These are phyloP conservation scores for Gila robusta DNA, from an alignment of 2,797 vertebrate genomes.

Conservation along the genomic window DNA sequence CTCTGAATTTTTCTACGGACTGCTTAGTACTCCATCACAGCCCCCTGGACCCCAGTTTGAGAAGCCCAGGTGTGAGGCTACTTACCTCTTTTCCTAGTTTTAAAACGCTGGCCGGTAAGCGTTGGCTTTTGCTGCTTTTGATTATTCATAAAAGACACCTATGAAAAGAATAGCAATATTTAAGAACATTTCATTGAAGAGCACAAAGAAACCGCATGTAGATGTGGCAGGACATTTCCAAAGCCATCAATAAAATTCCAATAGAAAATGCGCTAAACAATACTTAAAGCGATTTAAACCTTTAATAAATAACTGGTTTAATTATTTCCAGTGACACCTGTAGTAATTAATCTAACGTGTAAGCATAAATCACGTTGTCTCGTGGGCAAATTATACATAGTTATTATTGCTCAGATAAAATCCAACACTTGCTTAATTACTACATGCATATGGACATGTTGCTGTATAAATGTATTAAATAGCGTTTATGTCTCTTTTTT, in stretches of 20 bases:
- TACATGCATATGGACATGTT: background rate
- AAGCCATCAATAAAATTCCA: background rate
- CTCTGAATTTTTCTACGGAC: background rate
- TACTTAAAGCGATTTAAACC: background rate
- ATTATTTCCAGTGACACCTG: background rate
- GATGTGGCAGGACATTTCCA: conserved; percentile 3
- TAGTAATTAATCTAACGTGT: background rate
- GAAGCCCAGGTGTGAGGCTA: background rate
- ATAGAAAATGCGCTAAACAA: background rate
- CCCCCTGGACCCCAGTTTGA: background rate
- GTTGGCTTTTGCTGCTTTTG: conserved; percentile 99
- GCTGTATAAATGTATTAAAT: background rate
- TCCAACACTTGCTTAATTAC: too few relatives aligned
- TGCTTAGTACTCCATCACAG: too few relatives aligned
- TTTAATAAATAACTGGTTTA: background rate
- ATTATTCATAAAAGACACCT: conserved; percentile 99
- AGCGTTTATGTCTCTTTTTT: background rate
- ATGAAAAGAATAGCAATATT: background rate
- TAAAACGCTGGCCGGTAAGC: conserved; percentile 99
- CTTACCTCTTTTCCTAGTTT: conserved; percentile 98
- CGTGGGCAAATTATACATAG: background rate
- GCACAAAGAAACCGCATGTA: background rate
- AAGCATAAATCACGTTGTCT: background rate
- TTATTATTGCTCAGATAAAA: background rate
- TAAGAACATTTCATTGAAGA: background rate